These are phyloP conservation scores for Hypotaenidia okinawae DNA, from an alignment of 2,797 vertebrate species.

Conservation along the genomic window DNA sequence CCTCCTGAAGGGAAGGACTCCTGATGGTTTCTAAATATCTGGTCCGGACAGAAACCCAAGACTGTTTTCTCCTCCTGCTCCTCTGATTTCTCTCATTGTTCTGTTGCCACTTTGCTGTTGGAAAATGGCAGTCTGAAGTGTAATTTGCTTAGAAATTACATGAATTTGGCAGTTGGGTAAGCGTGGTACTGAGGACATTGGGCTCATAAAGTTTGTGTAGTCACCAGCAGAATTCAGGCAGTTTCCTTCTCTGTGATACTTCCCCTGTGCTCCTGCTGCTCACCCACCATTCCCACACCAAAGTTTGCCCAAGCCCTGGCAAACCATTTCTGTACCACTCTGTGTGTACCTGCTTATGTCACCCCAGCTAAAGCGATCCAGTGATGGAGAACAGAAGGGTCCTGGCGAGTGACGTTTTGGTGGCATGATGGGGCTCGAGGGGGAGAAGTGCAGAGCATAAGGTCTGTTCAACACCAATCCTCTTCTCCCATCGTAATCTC, in stretches of 20 bases:
- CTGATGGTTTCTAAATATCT: not conserved
- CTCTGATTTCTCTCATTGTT: not conserved
- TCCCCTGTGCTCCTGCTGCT: not conserved
- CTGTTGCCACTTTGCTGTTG: not conserved
- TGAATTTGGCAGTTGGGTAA: not conserved
- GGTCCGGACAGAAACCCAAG: not conserved
- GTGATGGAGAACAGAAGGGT: not conserved
- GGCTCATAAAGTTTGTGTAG: not conserved
- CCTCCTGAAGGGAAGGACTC: not conserved
- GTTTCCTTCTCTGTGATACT: not conserved
- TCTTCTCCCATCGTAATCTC: not conserved
- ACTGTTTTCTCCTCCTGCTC: not conserved
- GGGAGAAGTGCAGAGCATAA: not conserved
- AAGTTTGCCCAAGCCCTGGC: not conserved
- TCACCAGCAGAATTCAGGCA: not conserved
- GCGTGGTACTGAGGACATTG: not conserved
- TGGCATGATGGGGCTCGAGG: not conserved
- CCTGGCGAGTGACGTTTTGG: not conserved
- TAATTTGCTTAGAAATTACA: not conserved
- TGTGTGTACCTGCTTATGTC: not conserved
- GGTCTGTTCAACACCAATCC: not conserved
- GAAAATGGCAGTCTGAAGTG: not conserved
- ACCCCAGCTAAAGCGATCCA: not conserved
- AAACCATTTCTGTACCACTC: not conserved
- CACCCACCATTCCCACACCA: rapidly evolving